phyloP scores from a whole-genome alignment of 2,888 invertebrate genomes.

The Aspidapion aeneum region DNA sequence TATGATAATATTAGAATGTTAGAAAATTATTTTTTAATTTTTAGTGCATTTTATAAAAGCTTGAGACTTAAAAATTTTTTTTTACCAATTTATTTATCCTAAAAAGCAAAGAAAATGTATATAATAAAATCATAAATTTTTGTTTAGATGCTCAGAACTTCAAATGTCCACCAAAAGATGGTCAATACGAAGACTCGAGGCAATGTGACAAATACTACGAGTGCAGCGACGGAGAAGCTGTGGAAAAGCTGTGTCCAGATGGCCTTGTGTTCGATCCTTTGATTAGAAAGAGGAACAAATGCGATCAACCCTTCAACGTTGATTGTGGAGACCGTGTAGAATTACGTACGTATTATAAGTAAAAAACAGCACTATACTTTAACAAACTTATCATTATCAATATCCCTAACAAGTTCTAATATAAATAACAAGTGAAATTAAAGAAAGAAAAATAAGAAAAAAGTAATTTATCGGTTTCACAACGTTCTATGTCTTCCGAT shows the following conservation, averaged over 20 bases:
- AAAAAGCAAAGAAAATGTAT: too few species aligned
- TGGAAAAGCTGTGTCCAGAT: constrained; percentile 78
- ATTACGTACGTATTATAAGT: constrained; percentile 67
- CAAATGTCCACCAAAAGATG: constrained; percentile 78
- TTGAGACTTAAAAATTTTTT: too few species aligned
- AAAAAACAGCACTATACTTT: too few species aligned
- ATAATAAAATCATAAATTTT: too few species aligned
- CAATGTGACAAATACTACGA: constrained; percentile 88
- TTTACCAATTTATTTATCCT: too few species aligned
- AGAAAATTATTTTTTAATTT: too few species aligned
- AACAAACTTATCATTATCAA: not conserved
- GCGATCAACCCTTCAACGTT: constrained; percentile 89
- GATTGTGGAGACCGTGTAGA: constrained; percentile 86
- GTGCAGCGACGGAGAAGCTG: constrained; percentile 69
- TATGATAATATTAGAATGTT: too few species aligned
- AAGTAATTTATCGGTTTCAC: too few species aligned
- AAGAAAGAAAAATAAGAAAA: too few species aligned
- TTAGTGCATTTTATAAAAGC: too few species aligned
- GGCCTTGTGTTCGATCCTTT: constrained; percentile 84
- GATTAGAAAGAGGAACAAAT: constrained; percentile 85
- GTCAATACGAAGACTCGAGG: constrained; percentile 72
- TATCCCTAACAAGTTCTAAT: not conserved
- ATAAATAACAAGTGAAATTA: constrained; percentile 4
- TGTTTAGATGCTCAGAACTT: constrained; percentile 54
- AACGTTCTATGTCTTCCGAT: too few species aligned